Conservation (phyloP, 30 jellyfish, hydroid and myxozoan genomes). For the Cassiopea andromeda region DNA sequence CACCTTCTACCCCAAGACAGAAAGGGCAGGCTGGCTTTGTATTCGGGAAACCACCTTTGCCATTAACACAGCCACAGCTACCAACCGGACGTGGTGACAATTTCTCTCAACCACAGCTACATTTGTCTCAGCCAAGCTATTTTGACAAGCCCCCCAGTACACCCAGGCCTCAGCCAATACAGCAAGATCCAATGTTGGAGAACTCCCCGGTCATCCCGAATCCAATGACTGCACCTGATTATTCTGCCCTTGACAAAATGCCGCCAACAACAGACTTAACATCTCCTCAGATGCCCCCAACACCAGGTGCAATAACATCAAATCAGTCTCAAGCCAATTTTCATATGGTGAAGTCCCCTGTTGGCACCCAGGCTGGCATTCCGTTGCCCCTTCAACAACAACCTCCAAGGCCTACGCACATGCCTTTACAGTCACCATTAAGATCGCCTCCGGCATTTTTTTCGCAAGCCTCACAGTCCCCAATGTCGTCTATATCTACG, state of each 20-base stretch:
- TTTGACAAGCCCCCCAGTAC: conserved; percentile 54
- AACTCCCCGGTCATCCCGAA: conserved; percentile 8
- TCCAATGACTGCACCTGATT: conserved; percentile 31
- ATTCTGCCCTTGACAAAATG: conserved; percentile 28
- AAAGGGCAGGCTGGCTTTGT: conserved; percentile 40
- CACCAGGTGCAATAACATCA: conserved; percentile 16
- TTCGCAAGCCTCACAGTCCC: conserved; percentile 74
- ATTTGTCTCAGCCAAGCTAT: conserved; percentile 33
- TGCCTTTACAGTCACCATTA: conserved; percentile 63
- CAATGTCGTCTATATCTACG: conserved; percentile 52
- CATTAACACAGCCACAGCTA: conserved; percentile 29
- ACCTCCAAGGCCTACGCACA: conserved; percentile 44
- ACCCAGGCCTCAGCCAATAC: conserved; percentile 58
- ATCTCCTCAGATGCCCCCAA: conserved; percentile 37
- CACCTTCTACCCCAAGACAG: conserved; percentile 55
- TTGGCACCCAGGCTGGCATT: conserved; percentile 47
- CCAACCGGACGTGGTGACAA: conserved; percentile 20
- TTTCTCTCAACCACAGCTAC: conserved; percentile 34
- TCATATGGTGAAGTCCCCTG: conserved; percentile 64
- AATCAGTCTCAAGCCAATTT: conserved; percentile 46
- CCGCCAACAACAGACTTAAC: conserved; percentile 35
- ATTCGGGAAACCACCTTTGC: conserved; percentile 59
- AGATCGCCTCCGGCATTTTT: conserved; percentile 63
- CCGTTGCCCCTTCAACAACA: conserved; percentile 51
- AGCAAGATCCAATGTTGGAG: conserved; percentile 26